These are phyloP conservation scores for Melierax canorus DNA, from an alignment of 2,113 vertebrate species.

Conservation along the genomic window DNA sequence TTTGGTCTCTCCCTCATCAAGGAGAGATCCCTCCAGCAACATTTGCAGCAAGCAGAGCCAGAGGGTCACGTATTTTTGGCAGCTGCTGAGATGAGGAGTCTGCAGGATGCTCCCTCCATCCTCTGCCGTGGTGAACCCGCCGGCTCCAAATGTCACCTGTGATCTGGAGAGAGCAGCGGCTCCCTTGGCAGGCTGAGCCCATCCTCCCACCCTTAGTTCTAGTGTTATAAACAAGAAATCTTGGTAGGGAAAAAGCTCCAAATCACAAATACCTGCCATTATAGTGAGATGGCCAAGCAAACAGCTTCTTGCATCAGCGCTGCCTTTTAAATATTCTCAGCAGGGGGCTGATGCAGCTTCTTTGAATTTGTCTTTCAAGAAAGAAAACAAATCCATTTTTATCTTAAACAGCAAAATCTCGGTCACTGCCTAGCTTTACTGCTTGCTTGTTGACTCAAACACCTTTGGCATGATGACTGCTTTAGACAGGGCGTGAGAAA, in stretches of 20 bases:
- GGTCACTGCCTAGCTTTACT: neutral
- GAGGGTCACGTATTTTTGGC: neutral
- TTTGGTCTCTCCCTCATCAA: neutral
- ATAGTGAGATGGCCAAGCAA: neutral
- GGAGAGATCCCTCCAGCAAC: neutral
- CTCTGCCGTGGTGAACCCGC: rapidly evolving
- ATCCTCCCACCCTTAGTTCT: neutral
- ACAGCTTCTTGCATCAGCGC: neutral
- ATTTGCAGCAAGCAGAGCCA: neutral
- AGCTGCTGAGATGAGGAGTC: neutral
- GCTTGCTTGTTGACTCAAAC: neutral
- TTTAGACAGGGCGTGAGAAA: neutral
- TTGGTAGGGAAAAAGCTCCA: neutral
- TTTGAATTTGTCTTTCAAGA: neutral
- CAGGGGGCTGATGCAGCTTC: neutral
- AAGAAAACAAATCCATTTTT: neutral
- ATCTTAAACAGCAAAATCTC: neutral
- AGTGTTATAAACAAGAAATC: neutral
- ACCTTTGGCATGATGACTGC: neutral
- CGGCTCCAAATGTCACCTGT: neutral
- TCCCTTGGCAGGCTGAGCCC: neutral
- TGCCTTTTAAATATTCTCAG: neutral
- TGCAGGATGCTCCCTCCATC: neutral
- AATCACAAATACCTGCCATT: neutral
- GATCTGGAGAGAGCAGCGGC: neutral